Base-by-base conservation (phyloP, 1,140 invertebrate genomes). In the Paralvinella palmiformis region DNA sequence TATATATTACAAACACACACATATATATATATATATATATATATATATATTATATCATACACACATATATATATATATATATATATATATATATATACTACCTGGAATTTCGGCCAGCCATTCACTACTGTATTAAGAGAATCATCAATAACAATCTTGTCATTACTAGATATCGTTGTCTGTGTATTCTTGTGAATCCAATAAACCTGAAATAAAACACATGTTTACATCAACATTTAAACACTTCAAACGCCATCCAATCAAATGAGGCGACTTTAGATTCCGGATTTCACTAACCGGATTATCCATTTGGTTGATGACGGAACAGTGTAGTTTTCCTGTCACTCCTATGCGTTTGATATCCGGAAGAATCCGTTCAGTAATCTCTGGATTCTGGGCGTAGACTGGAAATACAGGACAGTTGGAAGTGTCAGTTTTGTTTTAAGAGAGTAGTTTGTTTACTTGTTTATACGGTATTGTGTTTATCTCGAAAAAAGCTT, bases 41-140 rank as follows among this genome's bases (percentile, higher is more conserved):
- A 13, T 10, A 44, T 13, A 10, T 44, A 44, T 13, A 44, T 13
- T n/a, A 44, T 13, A 13, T 44, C 10, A n/a, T 44, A 13, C 10
- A 10, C n/a, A 44, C n/a, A 44, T 44, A 44, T 44, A 44, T 44
- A 44, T 44, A 44, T 44, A 44, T 44, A 44, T 44, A 44, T 44
- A 44, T 44, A 44, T 44, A 44, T 44, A 44, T 44, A 44, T 44
- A 44, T n/a, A n/a, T n/a, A 44, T n/a, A 44, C 10, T 13, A 10
- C 10, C n/a, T 10, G 37, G 10, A 44, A 44, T 44, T 10, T n/a
- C 10, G n/a, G n/a, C 10, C n/a, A 44, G 37, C n/a, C 10, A 44
- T 44, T 13, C n/a, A 44, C 37, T 10, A 13, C n/a, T 44, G 10
- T 13, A n/a, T 10, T 44, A 44, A n/a, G 10, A 44, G 37, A 13